phyloP scores from a whole-genome alignment of 2,113 vertebrate genomes.

The Dolichotis patagonum region DNA sequence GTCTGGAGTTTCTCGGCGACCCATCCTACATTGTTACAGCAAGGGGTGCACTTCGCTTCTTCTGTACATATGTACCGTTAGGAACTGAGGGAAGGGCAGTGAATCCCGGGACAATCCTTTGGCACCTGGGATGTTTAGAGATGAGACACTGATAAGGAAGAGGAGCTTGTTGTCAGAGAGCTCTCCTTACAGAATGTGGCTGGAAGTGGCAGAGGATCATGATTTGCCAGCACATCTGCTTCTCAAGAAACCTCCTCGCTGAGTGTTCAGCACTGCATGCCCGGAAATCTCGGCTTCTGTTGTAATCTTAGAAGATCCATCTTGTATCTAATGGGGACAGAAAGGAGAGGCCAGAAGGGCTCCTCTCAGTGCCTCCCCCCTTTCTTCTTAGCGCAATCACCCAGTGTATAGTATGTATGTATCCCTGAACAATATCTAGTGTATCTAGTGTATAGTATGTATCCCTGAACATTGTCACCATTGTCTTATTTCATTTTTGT shows the following conservation, averaged over 20 bases:
- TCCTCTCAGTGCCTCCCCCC: background rate
- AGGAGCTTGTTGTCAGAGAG: background rate
- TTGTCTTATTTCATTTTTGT: background rate
- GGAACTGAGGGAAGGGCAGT: background rate
- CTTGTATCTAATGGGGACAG: background rate
- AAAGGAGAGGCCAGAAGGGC: background rate
- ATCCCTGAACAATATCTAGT: background rate
- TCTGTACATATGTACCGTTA: background rate
- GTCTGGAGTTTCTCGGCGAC: background rate
- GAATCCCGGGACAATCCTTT: background rate
- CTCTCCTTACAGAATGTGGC: background rate
- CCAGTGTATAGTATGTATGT: background rate
- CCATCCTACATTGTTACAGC: background rate
- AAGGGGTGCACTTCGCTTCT: background rate
- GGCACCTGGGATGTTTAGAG: background rate
- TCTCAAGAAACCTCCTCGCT: background rate
- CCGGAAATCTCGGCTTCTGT: background rate
- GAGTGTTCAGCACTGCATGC: background rate
- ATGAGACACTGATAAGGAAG: background rate
- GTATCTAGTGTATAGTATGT: too few relatives aligned
- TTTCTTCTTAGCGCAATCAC: background rate
- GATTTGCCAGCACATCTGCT: background rate
- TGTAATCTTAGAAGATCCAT: background rate
- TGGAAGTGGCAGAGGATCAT: background rate
- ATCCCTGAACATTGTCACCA: background rate